These are phyloP conservation scores for Malacoctenus gilli DNA, from an alignment of 2,797 vertebrate species.

Conservation along the genomic window DNA sequence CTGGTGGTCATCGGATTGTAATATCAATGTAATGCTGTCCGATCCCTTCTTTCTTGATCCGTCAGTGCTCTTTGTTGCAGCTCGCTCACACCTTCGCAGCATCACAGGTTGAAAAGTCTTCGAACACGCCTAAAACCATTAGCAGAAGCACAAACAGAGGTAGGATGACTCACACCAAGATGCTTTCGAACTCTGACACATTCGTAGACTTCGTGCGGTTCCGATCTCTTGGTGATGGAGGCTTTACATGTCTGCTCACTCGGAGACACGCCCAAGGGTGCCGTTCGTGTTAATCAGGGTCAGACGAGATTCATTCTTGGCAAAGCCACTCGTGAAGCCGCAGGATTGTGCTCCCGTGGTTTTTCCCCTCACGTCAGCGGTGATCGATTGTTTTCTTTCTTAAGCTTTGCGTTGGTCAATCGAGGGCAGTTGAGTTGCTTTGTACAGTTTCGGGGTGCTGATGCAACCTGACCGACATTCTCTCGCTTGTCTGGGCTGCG, in stretches of 20 bases:
- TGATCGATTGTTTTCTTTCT: constrained; percentile 15
- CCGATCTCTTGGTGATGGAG: constrained; percentile 15
- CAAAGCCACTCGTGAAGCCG: constrained; percentile 28
- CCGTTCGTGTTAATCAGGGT: constrained; percentile 60
- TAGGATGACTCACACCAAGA: constrained; percentile 31
- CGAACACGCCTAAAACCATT: constrained; percentile 22
- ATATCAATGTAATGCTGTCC: background rate
- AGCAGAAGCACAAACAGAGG: constrained; percentile 22
- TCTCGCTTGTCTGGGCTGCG: background rate
- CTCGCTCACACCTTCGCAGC: background rate
- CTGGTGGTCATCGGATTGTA: constrained; percentile 2
- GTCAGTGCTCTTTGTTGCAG: background rate
- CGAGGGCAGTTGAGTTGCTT: constrained; percentile 4
- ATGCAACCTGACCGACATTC: constrained; percentile 59
- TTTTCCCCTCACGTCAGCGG: constrained; percentile 42
- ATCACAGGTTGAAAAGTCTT: constrained; percentile 13
- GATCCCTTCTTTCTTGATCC: background rate
- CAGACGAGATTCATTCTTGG: constrained; percentile 51
- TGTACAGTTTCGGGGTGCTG: constrained; percentile 53
- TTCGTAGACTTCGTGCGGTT: background rate
- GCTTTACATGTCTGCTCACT: constrained; percentile 49
- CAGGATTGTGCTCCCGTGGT: constrained; percentile 33
- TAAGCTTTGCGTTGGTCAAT: constrained; percentile 6
- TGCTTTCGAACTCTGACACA: constrained; percentile 30
- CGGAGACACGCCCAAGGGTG: constrained; percentile 62